These are phyloP conservation scores for Oncorhynchus gorbuscha DNA, from an alignment of 2,113 vertebrate species.

Conservation along the genomic window DNA sequence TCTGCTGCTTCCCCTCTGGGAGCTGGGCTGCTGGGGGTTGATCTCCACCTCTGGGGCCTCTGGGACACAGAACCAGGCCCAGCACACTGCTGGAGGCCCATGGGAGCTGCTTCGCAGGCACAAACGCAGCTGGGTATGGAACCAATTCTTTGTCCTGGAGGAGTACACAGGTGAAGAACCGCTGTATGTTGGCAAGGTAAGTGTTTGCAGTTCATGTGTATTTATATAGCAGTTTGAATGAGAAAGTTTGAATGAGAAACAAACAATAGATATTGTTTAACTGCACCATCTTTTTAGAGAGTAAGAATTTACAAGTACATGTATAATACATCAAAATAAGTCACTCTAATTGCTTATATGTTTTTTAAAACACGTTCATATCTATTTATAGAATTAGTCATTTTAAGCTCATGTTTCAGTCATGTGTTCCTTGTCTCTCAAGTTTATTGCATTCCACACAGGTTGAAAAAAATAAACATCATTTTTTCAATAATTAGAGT, in stretches of 20 bases:
- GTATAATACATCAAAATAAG: neutral
- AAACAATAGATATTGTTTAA: neutral
- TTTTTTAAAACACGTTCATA: neutral
- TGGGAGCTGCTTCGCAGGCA: slow-evolving; percentile 78
- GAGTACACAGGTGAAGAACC: slow-evolving; percentile 95
- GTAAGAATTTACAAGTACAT: neutral
- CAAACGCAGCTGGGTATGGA: slow-evolving; percentile 99
- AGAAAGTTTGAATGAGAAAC: neutral
- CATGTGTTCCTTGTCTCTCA: neutral
- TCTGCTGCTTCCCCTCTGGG: slow-evolving; percentile 81
- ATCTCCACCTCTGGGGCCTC: slow-evolving; percentile 75
- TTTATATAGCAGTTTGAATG: too few species aligned
- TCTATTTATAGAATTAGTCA: neutral
- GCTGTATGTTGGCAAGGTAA: slow-evolving; percentile 95
- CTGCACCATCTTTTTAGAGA: neutral
- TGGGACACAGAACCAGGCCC: slow-evolving; percentile 30
- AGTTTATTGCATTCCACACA: neutral
- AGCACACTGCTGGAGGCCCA: slow-evolving; percentile 21
- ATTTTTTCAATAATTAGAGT: too few species aligned
- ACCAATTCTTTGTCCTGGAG: slow-evolving; percentile 98
- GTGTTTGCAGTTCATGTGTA: slow-evolving; percentile 16
- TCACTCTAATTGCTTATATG: neutral
- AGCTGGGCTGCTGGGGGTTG: slow-evolving; percentile 78
- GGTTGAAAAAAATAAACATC: neutral
- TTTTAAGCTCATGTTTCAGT: neutral